Evolutionary conservation across 2,888 invertebrate genomes (phyloP), one percentile per base, ranked within the genome.

Genomic region (Dynastes hyllus): DNA sequence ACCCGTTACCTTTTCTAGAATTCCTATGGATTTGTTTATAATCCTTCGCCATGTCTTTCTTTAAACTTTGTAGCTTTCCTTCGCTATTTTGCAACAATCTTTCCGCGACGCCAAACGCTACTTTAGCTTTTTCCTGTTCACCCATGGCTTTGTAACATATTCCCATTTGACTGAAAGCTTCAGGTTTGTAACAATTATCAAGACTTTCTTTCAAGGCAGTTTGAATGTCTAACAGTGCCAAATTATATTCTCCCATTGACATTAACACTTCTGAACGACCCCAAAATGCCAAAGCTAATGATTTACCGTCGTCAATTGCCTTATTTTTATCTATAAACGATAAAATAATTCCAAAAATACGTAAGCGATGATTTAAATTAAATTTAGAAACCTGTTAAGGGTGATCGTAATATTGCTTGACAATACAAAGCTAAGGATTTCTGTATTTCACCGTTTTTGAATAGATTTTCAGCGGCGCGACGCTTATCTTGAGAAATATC

Each of bases 401-500:
- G 95, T 0, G 95, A 94, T 80, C 94, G 90, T 40, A 95, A 90
- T 5, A 96, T 93, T 13, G 94, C 94, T 86, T 95, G 94, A 87
- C 93, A 94, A 79, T 93, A 93, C 1, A 93, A 88, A 0, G 91
- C 88, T 27, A 95, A 87, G 0, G 95, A 93, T 84, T 91, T 92
- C 76, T 90, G 86, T 2, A 90, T 85, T 73, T 93, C 90, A 0
- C 91, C 92, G 1, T 90, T 88, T 71, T 91, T 87, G 76, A 93
- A 88, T 0, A 91, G 90, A 73, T 90, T 88, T 83, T 93, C 92
- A 0, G 93, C 95, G 66, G 93, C 93, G 4, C 91, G 85, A 2
- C 95, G 90, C 16, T 92, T 90, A 71, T 92, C 91, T 16, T 90
- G 90, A 0, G 95, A 92, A 53, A 93, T 89, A 27, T 91, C 88